Conservation (phyloP, 2,888 invertebrate genomes). For the Macrosiphum euphorbiae region DNA sequence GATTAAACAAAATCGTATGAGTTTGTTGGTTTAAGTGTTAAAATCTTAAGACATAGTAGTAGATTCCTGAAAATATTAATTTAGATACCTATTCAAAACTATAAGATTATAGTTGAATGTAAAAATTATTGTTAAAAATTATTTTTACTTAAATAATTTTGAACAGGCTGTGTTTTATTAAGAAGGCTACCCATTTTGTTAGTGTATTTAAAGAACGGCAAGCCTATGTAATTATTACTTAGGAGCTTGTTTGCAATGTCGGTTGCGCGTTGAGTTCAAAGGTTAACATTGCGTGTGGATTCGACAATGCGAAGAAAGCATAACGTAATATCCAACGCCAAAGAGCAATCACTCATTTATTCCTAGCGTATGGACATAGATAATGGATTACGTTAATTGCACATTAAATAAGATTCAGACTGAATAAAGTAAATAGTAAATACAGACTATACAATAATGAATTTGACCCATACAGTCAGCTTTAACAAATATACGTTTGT, state of each 20-base stretch:
- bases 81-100: not conserved
- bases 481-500: conserved; percentile 18
- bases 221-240: conserved; percentile 54
- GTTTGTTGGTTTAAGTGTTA: not conserved
- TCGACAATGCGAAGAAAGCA: conserved; percentile 61
- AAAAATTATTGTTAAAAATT: conserved; percentile 16
- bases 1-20: not conserved
- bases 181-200: conserved; percentile 24
- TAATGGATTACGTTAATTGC: conserved; percentile 51
- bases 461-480: conserved; percentile 27
- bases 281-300: conserved; percentile 62
- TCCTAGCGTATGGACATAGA: conserved; percentile 31
- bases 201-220: conserved; percentile 13
- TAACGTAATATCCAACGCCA: conserved; percentile 53
- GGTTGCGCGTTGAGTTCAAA: conserved; percentile 56
- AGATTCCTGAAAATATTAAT: not conserved
- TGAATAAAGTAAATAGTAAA: conserved; percentile 50
- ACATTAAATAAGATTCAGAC: conserved; percentile 38
- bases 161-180: not conserved
- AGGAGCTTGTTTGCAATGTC: conserved; percentile 36
- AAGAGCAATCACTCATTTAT: conserved; percentile 57
- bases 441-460: conserved; percentile 18
- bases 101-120: not conserved
- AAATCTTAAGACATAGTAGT: not conserved
- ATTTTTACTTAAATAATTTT: not conserved